Base-by-base conservation (phyloP, 2,888 invertebrate genomes). In the Clunio marinus region DNA sequence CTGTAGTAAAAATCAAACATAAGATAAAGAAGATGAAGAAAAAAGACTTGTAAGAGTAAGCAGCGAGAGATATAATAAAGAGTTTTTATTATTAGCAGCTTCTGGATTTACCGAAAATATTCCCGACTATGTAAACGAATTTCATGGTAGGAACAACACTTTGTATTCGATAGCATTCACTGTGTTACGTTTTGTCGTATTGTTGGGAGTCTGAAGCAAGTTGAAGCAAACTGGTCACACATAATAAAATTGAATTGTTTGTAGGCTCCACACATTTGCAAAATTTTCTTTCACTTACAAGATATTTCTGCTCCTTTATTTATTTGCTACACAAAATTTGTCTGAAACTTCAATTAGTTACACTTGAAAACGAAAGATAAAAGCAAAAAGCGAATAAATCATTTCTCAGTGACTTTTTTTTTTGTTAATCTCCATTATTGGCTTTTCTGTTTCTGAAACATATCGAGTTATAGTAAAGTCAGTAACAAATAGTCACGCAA, bases 81-180 rank as follows among this genome's bases (percentile, higher is more conserved):
- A 60, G 60, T 59, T 60, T 59, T 37, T 60, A 37, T 37, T 60
- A 37, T 37, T 60, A 24, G 41, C 60, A 60, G 60, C 60, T 60
- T 60, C 60, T 60, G 60, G 60, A 41, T 35, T 60, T 60, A 60
- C 35, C 22, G 15, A 17, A 51, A 51, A 51, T 3, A 20, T 17
- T 51, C 51, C 2, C 17, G 2, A 51, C 8, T 17, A 7, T 17
- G 17, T 51, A 17, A 17, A 17, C n/a, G 2, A 51, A 51, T 17
- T 15, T 45, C 45, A n/a, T 15, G 15, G 4, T 22, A 32, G 32
- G 10, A 32, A 10, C 32, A 32, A 20, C 22, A 20, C 17, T 20
- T 51, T 51, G 17, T 51, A 51, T 17, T 22, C 5, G 17, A 17
- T 4, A 17, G 51, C 7, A 5, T 17, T 20, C 3, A 51, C 17